Percentiles rank a stretch among this genome's conserved stretches.
phyloP scores from a whole-genome alignment of 2,888 invertebrate genomes.

The Cactoblastis cactorum region DNA sequence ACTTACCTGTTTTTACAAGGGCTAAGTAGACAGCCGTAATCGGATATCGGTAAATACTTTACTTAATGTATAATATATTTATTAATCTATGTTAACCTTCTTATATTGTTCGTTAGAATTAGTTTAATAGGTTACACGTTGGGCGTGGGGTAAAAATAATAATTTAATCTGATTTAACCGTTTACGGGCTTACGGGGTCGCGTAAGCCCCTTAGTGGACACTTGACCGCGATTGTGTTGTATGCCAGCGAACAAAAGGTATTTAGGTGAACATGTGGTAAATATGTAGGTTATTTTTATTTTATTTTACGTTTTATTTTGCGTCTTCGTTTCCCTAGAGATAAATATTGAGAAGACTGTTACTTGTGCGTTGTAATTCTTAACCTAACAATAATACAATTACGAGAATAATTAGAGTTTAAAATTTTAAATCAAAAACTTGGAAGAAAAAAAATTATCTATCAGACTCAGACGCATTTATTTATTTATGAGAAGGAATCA shows the following conservation, averaged over 20 bases:
- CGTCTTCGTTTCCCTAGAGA: too few relatives aligned
- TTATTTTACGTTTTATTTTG: background rate
- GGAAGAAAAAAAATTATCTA: too few relatives aligned
- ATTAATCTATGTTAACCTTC: background rate
- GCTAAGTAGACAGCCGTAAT: too few relatives aligned
- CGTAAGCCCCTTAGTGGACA: conserved; percentile 58
- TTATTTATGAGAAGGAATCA: too few relatives aligned
- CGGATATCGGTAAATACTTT: too few relatives aligned
- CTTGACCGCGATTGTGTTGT: conserved; percentile 56
- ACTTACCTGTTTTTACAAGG: too few relatives aligned
- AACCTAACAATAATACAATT: too few relatives aligned
- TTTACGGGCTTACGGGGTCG: conserved; percentile 46
- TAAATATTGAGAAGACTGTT: too few relatives aligned
- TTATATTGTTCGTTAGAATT: conserved; percentile 16
- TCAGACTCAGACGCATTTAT: too few relatives aligned
- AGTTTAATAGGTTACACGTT: conserved; percentile 32
- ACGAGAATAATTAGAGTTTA: too few relatives aligned
- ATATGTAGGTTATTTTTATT: background rate
- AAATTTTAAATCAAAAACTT: too few relatives aligned
- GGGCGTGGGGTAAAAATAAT: conserved; percentile 36
- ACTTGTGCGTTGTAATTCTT: too few relatives aligned
- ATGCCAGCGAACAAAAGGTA: background rate
- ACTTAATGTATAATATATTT: background rate
- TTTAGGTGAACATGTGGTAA: conserved; percentile 14
- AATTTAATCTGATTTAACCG: conserved; percentile 51